phyloP scores from a whole-genome alignment of 2,113 vertebrate species.

The Microtus montanus region DNA sequence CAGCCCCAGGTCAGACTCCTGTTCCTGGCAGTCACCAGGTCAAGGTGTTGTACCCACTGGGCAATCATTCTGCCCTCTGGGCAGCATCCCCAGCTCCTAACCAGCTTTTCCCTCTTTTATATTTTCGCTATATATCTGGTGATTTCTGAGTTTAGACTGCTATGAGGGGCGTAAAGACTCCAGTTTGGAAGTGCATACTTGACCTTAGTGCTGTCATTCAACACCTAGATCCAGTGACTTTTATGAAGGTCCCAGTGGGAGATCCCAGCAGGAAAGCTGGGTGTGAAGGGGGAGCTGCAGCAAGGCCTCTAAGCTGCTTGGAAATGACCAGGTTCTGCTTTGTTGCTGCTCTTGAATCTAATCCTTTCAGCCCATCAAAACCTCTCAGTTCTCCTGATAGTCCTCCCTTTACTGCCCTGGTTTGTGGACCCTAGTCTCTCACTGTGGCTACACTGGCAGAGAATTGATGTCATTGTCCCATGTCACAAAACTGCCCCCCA shows the following conservation, averaged over 20 bases:
- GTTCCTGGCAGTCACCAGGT: not conserved
- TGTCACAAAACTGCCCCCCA: not conserved
- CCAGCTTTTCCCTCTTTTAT: not conserved
- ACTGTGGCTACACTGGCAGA: not conserved
- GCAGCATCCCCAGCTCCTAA: no score
- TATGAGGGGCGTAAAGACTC: not conserved
- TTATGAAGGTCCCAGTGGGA: not conserved
- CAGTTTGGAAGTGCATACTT: not conserved
- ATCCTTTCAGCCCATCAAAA: not conserved
- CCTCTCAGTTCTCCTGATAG: not conserved
- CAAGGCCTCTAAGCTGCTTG: not conserved
- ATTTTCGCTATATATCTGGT: not conserved
- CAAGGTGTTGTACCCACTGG: not conserved
- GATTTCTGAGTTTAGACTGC: not conserved
- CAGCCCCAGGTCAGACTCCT: not conserved
- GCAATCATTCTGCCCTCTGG: not conserved
- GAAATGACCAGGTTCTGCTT: not conserved
- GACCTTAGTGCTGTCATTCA: not conserved
- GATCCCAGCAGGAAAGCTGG: not conserved
- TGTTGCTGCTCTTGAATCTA: not conserved
- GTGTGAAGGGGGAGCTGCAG: not conserved
- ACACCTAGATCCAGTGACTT: not conserved
- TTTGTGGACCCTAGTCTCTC: not conserved
- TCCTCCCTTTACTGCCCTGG: not conserved
- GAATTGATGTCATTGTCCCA: not conserved